These are phyloP conservation scores for Pandemis corylana DNA, from an alignment of 2,888 invertebrate genomes.

Conservation along the genomic window DNA sequence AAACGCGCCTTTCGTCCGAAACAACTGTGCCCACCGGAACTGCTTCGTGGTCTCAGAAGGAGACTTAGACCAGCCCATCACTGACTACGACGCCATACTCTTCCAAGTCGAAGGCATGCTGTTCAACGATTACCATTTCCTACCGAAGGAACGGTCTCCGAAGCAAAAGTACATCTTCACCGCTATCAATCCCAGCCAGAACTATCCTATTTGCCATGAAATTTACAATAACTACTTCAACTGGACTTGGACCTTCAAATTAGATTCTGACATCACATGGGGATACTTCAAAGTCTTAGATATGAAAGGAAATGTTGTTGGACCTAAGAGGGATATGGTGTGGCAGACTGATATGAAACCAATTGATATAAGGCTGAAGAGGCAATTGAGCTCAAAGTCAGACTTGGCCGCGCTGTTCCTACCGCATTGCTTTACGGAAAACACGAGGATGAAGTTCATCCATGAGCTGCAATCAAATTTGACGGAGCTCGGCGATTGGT, in stretches of 20 bases:
- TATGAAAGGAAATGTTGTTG: neutral
- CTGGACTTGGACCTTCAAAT: constrained; percentile 5
- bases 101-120: neutral
- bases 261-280: neutral
- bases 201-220: constrained; percentile 1
- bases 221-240: constrained; percentile 8
- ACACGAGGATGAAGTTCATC: neutral
- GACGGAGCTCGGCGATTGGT: neutral
- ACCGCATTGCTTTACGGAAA: constrained; percentile 3
- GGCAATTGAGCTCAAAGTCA: neutral
- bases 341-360: constrained; percentile 6
- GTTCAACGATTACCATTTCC: neutral
- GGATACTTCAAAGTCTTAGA: neutral
- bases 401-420: neutral
- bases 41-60: constrained; percentile 6
- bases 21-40: neutral
- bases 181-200: neutral
- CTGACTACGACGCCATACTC: neutral
- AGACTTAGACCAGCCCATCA: neutral
- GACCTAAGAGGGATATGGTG: neutral
- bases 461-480: neutral
- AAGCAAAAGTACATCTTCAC: constrained; percentile 4
- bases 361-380: neutral
- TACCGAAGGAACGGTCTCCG: neutral
- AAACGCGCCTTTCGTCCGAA: neutral